phyloP scores from a whole-genome alignment of 2,888 invertebrate species.

The Mylabris sibirica region DNA sequence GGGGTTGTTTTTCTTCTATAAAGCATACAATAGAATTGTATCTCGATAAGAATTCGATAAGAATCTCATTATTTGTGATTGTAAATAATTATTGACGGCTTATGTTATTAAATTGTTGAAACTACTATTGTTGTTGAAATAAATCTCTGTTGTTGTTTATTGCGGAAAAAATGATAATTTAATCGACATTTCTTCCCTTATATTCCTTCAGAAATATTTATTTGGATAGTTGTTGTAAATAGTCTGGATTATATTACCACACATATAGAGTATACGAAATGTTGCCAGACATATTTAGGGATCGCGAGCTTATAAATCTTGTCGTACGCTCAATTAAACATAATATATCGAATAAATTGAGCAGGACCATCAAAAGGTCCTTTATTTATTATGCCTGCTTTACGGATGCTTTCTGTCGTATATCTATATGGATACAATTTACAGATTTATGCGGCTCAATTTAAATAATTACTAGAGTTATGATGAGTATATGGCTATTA shows the following conservation, averaged over 20 bases:
- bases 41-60: background rate
- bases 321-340: slow-evolving; percentile 60
- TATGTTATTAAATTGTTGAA: slow-evolving; percentile 20
- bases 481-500: slow-evolving; percentile 22
- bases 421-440: slow-evolving; percentile 16
- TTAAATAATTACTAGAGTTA: slow-evolving; percentile 44
- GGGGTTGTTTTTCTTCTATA: background rate
- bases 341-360: slow-evolving; percentile 60
- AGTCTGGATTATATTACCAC: slow-evolving; percentile 1
- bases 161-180: background rate
- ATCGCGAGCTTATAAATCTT: slow-evolving; percentile 55
- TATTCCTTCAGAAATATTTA: background rate
- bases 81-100: slow-evolving; percentile 32
- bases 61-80: slow-evolving; percentile 31
- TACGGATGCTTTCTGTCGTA: slow-evolving; percentile 48
- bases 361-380: slow-evolving; percentile 54
- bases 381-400: slow-evolving; percentile 49
- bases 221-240: slow-evolving; percentile 3
- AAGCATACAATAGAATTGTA: background rate
- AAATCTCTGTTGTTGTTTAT: slow-evolving; percentile 10
- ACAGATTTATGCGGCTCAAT: slow-evolving; percentile 44
- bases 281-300: slow-evolving; percentile 43
- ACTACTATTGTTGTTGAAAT: slow-evolving; percentile 20
- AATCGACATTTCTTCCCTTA: background rate
- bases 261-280: background rate